phyloP scores from a whole-genome alignment of 37 sponge, comb jelly and placozoan genomes.

The Eunapius fragilis region DNA sequence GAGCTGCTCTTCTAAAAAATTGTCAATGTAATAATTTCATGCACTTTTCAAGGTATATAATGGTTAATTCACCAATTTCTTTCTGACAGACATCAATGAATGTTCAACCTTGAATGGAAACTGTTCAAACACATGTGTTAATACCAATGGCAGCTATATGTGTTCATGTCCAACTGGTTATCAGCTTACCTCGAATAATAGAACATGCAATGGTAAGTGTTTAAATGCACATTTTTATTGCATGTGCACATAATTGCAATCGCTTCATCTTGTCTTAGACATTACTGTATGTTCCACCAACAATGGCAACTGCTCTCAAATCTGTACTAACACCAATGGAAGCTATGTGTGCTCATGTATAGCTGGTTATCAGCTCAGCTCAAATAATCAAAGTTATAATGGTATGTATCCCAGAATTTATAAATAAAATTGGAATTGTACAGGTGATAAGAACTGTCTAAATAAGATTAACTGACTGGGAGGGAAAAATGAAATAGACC shows the following conservation, averaged over 20 bases:
- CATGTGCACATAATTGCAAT: background rate
- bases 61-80: background rate
- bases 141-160: background rate
- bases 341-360: background rate
- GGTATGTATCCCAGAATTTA: background rate
- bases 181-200: no score
- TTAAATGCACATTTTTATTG: no score
- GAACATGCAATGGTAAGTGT: no score
- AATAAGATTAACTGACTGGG: no score
- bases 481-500: no score
- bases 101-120: background rate
- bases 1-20: background rate
- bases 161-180: background rate
- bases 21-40: no score
- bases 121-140: background rate
- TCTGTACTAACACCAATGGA: slow-evolving; percentile 6
- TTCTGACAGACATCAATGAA: background rate
- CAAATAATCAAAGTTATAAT: no score
- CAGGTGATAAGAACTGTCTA: background rate
- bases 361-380: no score
- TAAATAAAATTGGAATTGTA: background rate
- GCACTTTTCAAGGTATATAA: background rate
- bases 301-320: background rate
- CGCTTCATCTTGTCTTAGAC: background rate
- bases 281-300: background rate